Conservation (phyloP, 2,888 invertebrate genomes). For the Drosophila sordidula region DNA sequence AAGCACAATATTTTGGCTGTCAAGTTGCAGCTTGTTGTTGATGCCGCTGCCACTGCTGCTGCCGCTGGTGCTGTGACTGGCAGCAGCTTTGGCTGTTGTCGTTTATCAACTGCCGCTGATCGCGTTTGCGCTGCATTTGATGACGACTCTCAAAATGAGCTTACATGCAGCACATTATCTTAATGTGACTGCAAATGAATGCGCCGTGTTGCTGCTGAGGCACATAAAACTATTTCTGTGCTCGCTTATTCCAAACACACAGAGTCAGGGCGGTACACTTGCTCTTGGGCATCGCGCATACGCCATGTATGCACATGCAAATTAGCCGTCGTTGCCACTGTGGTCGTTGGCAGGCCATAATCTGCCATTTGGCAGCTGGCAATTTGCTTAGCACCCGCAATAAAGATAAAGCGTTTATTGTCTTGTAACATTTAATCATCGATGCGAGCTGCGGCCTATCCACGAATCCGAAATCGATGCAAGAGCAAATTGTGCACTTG, state of each 20-base stretch:
- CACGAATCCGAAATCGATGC: constrained; percentile 24
- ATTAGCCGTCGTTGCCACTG: constrained; percentile 35
- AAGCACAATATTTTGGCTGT: constrained; percentile 65
- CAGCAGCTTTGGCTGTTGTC: constrained; percentile 64
- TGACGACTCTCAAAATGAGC: constrained; percentile 65
- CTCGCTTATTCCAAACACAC: constrained; percentile 12
- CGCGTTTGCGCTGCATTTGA: constrained; percentile 69
- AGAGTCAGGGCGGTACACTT: background rate
- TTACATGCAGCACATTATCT: constrained; percentile 77
- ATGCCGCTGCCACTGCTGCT: constrained; percentile 31
- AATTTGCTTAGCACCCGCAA: constrained; percentile 74
- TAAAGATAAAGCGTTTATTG: constrained; percentile 76
- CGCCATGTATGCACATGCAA: constrained; percentile 45
- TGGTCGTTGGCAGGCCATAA: constrained; percentile 62
- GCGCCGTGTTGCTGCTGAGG: constrained; percentile 43
- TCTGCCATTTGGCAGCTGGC: constrained; percentile 68
- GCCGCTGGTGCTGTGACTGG: constrained; percentile 31
- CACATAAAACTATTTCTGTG: constrained; percentile 41
- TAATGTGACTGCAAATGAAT: constrained; percentile 79
- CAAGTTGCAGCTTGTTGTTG: constrained; percentile 45
- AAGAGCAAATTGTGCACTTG: constrained; percentile 63
- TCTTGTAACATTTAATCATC: constrained; percentile 77
- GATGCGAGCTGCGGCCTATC: constrained; percentile 15
- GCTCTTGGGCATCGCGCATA: constrained; percentile 40
- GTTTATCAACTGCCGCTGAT: constrained; percentile 72